Evolutionary conservation across 1,140 invertebrate species (phyloP).

Genomic region (Habropoda laboriosa): DNA sequence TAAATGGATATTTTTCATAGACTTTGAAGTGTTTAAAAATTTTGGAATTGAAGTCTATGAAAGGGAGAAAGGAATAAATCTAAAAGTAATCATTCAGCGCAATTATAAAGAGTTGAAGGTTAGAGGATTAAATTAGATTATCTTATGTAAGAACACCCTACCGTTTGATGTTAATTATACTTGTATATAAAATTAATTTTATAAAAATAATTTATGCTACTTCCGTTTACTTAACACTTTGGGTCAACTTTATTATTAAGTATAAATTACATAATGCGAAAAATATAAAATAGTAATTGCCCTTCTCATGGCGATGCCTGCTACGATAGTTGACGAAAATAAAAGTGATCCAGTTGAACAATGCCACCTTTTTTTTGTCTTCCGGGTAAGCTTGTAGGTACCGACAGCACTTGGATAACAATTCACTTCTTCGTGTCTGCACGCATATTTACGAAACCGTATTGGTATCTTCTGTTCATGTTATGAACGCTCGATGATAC

Average conservation of each 20-base stretch:
- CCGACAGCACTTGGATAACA: neutral
- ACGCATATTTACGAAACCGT: neutral
- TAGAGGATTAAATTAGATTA: conserved; percentile 37
- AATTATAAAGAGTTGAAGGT: conserved; percentile 38
- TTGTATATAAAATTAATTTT: conserved; percentile 8
- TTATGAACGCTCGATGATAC: neutral
- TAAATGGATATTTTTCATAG: neutral
- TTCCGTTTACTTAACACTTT: neutral
- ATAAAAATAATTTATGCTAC: neutral
- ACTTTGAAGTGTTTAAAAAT: neutral
- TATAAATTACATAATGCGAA: neutral
- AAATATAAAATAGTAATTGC: neutral
- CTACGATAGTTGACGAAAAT: conserved; percentile 10
- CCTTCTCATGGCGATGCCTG: neutral
- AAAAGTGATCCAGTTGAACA: conserved; percentile 7
- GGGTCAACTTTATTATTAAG: neutral
- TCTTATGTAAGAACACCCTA: conserved; percentile 26
- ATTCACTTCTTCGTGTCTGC: neutral
- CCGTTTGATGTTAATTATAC: conserved; percentile 30
- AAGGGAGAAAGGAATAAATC: neutral
- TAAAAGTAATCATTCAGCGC: neutral
- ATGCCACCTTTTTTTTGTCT: conserved; percentile 10
- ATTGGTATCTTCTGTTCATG: neutral
- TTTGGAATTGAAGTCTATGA: neutral
- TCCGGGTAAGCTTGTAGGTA: conserved; percentile 3